Percentiles rank a stretch among this genome's conserved stretches.
phyloP scores from a whole-genome alignment of 2,113 vertebrate genomes.

The Lates calcarifer region DNA sequence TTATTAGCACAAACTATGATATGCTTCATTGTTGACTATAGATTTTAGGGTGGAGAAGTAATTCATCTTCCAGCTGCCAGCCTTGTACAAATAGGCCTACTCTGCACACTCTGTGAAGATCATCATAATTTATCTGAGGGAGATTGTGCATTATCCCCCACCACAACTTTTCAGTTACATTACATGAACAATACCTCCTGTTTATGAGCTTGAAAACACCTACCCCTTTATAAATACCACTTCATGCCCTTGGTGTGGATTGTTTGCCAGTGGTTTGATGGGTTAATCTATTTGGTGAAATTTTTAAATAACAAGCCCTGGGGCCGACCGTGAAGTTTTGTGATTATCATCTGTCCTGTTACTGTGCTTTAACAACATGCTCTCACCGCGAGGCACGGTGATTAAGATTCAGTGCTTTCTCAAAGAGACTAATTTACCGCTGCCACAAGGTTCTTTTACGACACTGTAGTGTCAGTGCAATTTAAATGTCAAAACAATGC shows the following conservation, averaged over 20 bases:
- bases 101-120: conserved; percentile 24
- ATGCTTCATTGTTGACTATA: conserved; percentile 45
- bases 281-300: conserved; percentile 36
- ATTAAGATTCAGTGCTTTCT: conserved; percentile 43
- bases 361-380: conserved; percentile 42
- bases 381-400: conserved; percentile 28
- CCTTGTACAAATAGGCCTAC: conserved; percentile 34
- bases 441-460: conserved; percentile 44
- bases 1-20: conserved; percentile 56
- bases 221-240: conserved; percentile 17
- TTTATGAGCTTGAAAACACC: conserved; percentile 46
- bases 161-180: conserved; percentile 23
- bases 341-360: conserved; percentile 56
- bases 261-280: conserved; percentile 12
- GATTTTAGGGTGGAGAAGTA: conserved; percentile 12
- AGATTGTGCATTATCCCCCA: conserved; percentile 23
- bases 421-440: conserved; percentile 59
- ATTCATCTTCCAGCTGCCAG: conserved; percentile 37
- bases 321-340: conserved; percentile 42
- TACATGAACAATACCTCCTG: conserved; percentile 21
- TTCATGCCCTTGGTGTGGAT: not conserved
- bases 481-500: conserved; percentile 65
- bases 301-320: conserved; percentile 47
- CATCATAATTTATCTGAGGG: conserved; percentile 26
- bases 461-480: conserved; percentile 39